These are phyloP conservation scores for Alcedo atthis DNA, from an alignment of 2,797 vertebrate genomes.

Conservation along the genomic window DNA sequence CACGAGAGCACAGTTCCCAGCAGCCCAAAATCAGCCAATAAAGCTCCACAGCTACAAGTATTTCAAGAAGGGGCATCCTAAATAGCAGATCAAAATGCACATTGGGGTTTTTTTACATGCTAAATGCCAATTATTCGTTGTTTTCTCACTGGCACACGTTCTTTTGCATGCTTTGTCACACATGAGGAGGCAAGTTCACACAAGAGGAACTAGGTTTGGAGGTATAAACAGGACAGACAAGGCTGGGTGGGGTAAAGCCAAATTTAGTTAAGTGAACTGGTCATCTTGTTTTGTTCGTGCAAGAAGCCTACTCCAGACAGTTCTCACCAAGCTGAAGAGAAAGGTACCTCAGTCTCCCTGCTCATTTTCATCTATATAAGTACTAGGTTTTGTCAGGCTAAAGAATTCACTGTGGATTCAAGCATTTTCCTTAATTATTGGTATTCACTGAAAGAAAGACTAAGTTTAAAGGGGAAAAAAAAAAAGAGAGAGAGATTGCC, in stretches of 20 bases:
- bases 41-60: background rate
- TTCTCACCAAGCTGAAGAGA: background rate
- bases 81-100: background rate
- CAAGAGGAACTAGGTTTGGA: background rate
- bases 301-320: background rate
- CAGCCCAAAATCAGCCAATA: background rate
- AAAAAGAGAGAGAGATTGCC: background rate
- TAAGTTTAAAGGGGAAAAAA: background rate
- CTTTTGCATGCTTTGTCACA: background rate
- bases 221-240: slow-evolving; percentile 49
- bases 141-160: fast-evolving
- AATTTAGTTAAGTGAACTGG: slow-evolving; percentile 37
- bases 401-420: slow-evolving; percentile 51
- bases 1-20: background rate
- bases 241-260: slow-evolving; percentile 23
- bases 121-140: background rate
- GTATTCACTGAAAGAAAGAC: slow-evolving; percentile 71
- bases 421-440: slow-evolving; percentile 69
- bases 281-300: background rate
- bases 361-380: slow-evolving; percentile 21
- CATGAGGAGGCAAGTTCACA: background rate
- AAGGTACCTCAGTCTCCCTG: background rate
- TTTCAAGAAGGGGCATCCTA: background rate
- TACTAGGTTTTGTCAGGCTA: slow-evolving; percentile 30
- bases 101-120: background rate